A percentile compares a stretch with the other conserved stretches of the same genome.
phyloP scores from a whole-genome alignment of 2,797 vertebrate genomes.

The Oophaga sylvatica region DNA sequence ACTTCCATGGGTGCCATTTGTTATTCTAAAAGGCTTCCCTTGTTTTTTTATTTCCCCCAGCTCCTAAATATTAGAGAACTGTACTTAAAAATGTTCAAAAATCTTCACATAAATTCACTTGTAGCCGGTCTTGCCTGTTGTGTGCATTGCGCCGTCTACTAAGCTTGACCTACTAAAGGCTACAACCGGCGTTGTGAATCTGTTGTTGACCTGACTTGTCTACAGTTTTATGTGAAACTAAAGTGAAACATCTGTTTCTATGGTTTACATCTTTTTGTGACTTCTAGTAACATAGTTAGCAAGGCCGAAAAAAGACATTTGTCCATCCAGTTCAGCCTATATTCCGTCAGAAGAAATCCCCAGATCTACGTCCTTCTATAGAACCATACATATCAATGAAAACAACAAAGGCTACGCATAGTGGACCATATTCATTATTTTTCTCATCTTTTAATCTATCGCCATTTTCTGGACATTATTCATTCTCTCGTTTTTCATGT shows the following conservation, averaged over 20 bases:
- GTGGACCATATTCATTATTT: neutral
- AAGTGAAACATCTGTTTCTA: neutral
- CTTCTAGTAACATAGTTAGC: no score
- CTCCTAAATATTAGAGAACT: neutral
- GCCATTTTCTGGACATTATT: neutral
- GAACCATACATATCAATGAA: neutral
- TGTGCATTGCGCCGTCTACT: neutral
- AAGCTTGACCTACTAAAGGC: neutral
- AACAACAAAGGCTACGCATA: neutral
- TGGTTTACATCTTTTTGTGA: neutral
- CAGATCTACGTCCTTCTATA: no score
- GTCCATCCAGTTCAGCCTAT: no score
- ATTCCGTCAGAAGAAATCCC: no score
- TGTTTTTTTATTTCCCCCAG: constrained; percentile 9
- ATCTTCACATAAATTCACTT: neutral
- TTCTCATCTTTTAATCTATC: neutral
- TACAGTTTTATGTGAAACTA: neutral
- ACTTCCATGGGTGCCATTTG: constrained; percentile 38
- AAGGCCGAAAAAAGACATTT: no score
- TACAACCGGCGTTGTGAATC: neutral
- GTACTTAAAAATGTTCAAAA: neutral
- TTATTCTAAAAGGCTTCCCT: constrained; percentile 44
- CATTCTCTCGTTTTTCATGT: no score
- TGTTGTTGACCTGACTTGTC: no score
- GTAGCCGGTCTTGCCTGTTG: neutral